Base-by-base conservation (phyloP, 2,888 invertebrate species). In the Phorcus lineatus region DNA sequence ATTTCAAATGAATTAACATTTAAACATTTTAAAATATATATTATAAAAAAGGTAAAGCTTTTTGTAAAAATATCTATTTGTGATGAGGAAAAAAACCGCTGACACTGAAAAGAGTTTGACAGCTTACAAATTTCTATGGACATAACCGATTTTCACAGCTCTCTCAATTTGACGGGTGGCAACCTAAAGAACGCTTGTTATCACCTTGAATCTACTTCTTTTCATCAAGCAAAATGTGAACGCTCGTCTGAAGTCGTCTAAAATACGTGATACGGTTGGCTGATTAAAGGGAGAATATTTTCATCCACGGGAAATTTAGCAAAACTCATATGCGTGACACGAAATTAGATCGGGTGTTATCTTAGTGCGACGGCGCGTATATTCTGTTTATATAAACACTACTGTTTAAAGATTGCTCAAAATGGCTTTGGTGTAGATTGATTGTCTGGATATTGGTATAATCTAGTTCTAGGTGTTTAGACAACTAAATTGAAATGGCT, bases 151-250 rank as follows among this genome's bases (percentile, higher is more conserved):
- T 70, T 70, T 70, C 70, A 16, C 70, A 36, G 70, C 70, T 70
- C 36, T 36, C 70, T 40, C 70, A 70, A 70, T 70, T 70, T 70
- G 70, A 36, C 36, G 70, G 70, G 70, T 70, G 40, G 70, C 40
- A 70, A 40, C 17, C 3, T 36, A 36, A 70, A 70, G 19, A 24
- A 19, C 36, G 11, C 40, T 40, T 9, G 70, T 70, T 31, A 70
- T 70, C 70, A 70, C 36, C 47, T 70, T 17, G 40, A 70, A 70
- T 70, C 70, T 70, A 36, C 19, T 70, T 70, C 70, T 70, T 11
- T 36, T 70, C 70, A 40, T 70, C 36, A 47, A 70, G 40, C 17
- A 70, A 70, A 70, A 31, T 13, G 36, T 9, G 40, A 70, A 36
- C 17, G 36, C 70, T 70, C 70, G 40, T 70, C 70, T 70, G 16